Conservation (phyloP, 64 coral and sea anemone species). For the Actinia equina region DNA sequence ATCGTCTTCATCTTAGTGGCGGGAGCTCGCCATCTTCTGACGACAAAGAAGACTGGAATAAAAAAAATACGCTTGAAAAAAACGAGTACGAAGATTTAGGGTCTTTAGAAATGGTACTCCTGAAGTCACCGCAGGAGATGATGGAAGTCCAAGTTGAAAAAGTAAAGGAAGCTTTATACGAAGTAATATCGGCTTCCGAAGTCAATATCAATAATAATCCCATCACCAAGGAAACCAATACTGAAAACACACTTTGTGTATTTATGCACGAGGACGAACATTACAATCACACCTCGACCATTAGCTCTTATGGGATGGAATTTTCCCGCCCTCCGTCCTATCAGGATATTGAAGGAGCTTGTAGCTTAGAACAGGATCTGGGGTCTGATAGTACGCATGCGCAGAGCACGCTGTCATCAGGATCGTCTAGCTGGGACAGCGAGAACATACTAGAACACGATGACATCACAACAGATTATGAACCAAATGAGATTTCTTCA, state of each 20-base stretch:
- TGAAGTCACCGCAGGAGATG: conserved; percentile 39
- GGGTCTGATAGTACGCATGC: conserved; percentile 14
- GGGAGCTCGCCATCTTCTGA: conserved; percentile 34
- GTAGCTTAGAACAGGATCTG: not conserved
- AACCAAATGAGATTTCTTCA: not conserved
- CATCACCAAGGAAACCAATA: conserved; percentile 3
- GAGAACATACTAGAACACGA: conserved; percentile 6
- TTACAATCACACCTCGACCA: not conserved
- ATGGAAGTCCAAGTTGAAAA: conserved; percentile 56
- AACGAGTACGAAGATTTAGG: conserved; percentile 45
- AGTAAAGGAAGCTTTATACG: conserved; percentile 72
- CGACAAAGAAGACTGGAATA: conserved; percentile 59
- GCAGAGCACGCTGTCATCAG: conserved; percentile 30
- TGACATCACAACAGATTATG: not conserved
- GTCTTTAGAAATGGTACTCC: conserved; percentile 46
- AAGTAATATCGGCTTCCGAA: conserved; percentile 60
- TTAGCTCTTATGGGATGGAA: not conserved
- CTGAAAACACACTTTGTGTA: not conserved
- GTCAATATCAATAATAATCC: conserved; percentile 24
- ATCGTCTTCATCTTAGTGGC: conserved; percentile 74
- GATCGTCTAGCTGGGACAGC: conserved; percentile 30
- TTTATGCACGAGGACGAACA: not conserved
- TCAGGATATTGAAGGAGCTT: conserved; percentile 13
- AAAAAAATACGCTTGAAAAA: conserved; percentile 13
- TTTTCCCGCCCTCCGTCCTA: conserved; percentile 5